Evolutionary conservation across 64 coral and sea anemone species (phyloP), one percentile per base, ranked within the genome.

Genomic region (Astreopora myriophthalma): DNA sequence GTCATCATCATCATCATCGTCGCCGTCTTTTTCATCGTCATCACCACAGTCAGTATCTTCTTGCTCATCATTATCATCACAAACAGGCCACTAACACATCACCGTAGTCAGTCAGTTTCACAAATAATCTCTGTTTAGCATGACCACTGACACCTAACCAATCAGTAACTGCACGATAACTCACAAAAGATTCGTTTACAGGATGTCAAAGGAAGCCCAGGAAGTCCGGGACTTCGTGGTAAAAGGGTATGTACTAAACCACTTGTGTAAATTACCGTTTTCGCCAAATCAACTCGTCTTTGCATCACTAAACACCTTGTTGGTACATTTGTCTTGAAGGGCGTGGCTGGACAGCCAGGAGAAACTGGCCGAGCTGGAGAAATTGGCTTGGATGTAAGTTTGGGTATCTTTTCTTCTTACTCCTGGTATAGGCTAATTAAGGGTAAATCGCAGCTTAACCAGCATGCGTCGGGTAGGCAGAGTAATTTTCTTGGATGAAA

Each of bases 371-470:
- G 19, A 23, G 34, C 28, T 34, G 79, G 79, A 34, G 79, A 83
- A 83, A 83, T 64, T 24, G 79, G 79, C 22, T 34, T 83, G 9
- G 57, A 62, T 83, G 79, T 83, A 83, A 64, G 52, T 83, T 25
- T 29, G 30, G 22, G 0, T 25, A 17, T 26, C 3, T 26, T 64
- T 9, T 64, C 61, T 3, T 26, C 3, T 3, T 5, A 64, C 51
- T 55, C 51, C 10, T 55, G 40, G 2, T 8, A 44, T 44, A 6
- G 5, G 42, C 42, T 46, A 11, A 46, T 46, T 46, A 46, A 46
- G 42, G n/a, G 42, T 46, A 46, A 46, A 46, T 0, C 42, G 11
- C 11, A 46, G 5, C 9, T 3, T 61, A 20, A 61, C 57, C n/a
- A n/a, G n/a, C n/a, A n/a, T n/a, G n/a, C n/a, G n/a, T n/a, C n/a